These are phyloP conservation scores for Agapornis roseicollis DNA, from an alignment of 2,113 vertebrate genomes.

Conservation along the genomic window DNA sequence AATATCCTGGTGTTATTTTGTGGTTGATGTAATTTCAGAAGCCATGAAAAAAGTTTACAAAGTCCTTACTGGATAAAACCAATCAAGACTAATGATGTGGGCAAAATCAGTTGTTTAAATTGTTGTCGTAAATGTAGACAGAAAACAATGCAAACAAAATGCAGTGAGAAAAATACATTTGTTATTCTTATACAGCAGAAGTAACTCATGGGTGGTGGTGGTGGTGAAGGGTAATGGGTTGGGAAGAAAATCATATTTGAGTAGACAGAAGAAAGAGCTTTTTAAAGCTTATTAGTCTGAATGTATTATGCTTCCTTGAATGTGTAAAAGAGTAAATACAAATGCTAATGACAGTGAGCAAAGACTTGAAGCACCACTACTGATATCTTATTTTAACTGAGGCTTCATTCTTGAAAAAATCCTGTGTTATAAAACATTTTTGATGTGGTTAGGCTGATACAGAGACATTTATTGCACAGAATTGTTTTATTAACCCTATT, in stretches of 20 bases:
- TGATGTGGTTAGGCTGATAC: background rate
- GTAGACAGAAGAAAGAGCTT: background rate
- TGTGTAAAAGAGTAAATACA: background rate
- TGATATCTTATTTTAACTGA: constrained; percentile 26
- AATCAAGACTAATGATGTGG: background rate
- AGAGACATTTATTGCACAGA: constrained; percentile 3
- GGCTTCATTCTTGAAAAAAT: background rate
- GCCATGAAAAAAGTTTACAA: background rate
- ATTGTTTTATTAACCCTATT: constrained; percentile 23
- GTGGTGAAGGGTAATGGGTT: background rate
- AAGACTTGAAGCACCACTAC: background rate
- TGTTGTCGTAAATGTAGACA: background rate
- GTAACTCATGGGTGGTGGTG: background rate
- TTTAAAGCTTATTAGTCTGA: constrained; percentile 19
- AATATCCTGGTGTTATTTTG: background rate
- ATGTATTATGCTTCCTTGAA: constrained; percentile 3
- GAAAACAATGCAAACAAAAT: background rate
- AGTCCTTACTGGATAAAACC: background rate
- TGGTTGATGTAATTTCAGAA: background rate
- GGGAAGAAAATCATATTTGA: background rate
- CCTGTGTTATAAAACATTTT: background rate
- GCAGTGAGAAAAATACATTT: background rate
- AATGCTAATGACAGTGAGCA: background rate
- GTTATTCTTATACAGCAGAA: background rate
- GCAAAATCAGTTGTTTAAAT: background rate